These are phyloP conservation scores for Argyresthia albistria DNA, from an alignment of 2,888 invertebrate species.

Conservation along the genomic window DNA sequence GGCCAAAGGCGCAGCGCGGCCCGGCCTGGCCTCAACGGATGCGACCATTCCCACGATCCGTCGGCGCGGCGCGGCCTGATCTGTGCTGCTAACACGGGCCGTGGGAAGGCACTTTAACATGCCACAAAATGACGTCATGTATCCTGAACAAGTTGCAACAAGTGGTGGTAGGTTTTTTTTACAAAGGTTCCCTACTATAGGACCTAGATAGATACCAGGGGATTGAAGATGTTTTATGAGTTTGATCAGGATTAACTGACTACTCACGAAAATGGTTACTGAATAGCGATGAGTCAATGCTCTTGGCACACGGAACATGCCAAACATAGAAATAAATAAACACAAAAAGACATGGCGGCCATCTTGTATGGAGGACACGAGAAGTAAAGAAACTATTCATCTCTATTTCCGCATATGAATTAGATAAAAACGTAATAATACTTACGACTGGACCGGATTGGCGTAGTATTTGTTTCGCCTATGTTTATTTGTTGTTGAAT, in stretches of 20 bases:
- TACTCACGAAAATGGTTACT: background rate
- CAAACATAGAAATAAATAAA: slow-evolving; percentile 4
- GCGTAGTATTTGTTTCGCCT: slow-evolving; percentile 5
- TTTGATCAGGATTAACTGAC: background rate
- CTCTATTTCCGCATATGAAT: slow-evolving; percentile 13
- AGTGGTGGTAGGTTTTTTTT: background rate
- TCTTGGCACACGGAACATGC: background rate
- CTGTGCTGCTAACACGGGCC: too few species aligned
- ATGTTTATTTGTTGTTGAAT: background rate
- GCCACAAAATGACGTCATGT: background rate
- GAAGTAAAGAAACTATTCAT: slow-evolving; percentile 5
- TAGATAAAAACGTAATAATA: slow-evolving; percentile 13
- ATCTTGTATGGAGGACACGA: slow-evolving; percentile 37
- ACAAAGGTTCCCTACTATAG: background rate
- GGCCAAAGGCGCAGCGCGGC: too few species aligned
- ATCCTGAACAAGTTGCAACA: background rate
- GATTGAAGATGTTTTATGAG: background rate
- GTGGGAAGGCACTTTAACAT: too few species aligned
- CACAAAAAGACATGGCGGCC: slow-evolving; percentile 30
- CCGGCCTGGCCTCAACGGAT: too few species aligned
- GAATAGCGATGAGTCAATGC: background rate
- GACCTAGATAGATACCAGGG: background rate
- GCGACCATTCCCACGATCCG: too few species aligned
- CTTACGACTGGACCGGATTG: slow-evolving; percentile 37
- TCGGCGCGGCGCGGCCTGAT: too few species aligned